These are phyloP conservation scores for Odontothrips loti DNA, from an alignment of 2,888 invertebrate genomes.

Conservation along the genomic window DNA sequence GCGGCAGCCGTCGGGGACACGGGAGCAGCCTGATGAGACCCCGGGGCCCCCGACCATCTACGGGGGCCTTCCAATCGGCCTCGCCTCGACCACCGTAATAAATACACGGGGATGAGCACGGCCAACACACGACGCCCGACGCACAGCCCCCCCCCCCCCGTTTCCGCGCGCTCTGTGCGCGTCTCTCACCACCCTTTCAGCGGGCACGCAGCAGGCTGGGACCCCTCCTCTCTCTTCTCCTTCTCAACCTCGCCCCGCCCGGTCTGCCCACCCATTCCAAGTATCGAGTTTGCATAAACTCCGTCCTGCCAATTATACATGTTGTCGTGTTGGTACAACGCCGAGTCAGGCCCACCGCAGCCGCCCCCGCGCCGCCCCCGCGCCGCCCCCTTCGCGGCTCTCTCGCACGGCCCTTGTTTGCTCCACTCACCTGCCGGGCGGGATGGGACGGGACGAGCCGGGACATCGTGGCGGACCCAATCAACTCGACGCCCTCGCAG, in stretches of 20 bases:
- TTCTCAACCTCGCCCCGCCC: background rate
- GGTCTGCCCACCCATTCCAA: background rate
- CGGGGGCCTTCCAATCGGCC: too few relatives aligned
- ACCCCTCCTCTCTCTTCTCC: background rate
- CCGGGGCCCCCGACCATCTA: too few relatives aligned
- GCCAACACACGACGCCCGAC: too few relatives aligned
- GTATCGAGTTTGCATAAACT: slow-evolving; percentile 11
- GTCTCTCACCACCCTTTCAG: background rate
- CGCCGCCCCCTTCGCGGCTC: too few relatives aligned
- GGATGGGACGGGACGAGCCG: background rate
- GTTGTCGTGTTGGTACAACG: background rate
- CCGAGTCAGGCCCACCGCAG: background rate
- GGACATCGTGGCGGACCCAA: too few relatives aligned
- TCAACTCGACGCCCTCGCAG: background rate
- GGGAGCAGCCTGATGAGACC: too few relatives aligned
- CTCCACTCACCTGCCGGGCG: background rate
- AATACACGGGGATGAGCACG: too few relatives aligned
- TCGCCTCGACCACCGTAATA: too few relatives aligned
- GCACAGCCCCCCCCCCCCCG: background rate
- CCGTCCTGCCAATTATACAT: background rate
- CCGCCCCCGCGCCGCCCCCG: too few relatives aligned
- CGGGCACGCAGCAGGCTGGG: background rate
- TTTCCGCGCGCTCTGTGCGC: background rate
- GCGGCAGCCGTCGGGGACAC: too few relatives aligned
- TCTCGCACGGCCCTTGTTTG: too few relatives aligned